These are phyloP conservation scores for Riparia riparia DNA, from an alignment of 2,113 vertebrate species.

Conservation along the genomic window DNA sequence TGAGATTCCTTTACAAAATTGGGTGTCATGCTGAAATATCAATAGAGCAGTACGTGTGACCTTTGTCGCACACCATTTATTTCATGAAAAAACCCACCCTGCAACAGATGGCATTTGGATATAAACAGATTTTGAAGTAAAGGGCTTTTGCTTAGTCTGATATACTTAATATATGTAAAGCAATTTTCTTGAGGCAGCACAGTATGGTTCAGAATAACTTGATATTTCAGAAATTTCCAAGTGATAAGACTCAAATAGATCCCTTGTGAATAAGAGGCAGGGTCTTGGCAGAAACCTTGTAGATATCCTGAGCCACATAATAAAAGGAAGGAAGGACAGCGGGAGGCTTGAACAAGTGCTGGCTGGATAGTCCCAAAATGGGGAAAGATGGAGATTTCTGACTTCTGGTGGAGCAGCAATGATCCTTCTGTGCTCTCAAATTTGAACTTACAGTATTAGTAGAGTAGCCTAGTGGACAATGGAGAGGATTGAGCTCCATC, in stretches of 20 bases:
- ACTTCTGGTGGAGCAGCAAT: not conserved
- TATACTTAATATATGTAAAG: constrained; percentile 39
- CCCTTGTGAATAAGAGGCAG: not conserved
- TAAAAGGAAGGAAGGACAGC: not conserved
- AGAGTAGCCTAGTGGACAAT: not conserved
- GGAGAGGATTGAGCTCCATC: not conserved
- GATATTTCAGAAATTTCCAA: constrained; percentile 39
- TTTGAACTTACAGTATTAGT: not conserved
- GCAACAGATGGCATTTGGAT: constrained; percentile 51
- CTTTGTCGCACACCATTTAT: not conserved
- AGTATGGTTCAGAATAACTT: constrained; percentile 31
- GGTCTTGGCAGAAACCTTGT: not conserved
- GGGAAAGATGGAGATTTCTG: not conserved
- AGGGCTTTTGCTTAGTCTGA: constrained; percentile 28
- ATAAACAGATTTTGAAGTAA: constrained; percentile 55
- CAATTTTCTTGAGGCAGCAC: constrained; percentile 34
- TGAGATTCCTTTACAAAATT: constrained; percentile 5
- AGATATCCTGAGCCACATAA: not conserved
- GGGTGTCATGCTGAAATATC: constrained; percentile 15
- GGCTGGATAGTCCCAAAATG: not conserved
- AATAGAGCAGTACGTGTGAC: constrained; percentile 10
- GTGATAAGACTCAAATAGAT: constrained; percentile 12
- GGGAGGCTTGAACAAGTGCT: not conserved
- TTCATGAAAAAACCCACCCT: not conserved
- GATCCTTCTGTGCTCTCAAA: not conserved